Evolutionary conservation across 2,113 vertebrate genomes (phyloP).

Genomic region (Taurulus bubalis): DNA sequence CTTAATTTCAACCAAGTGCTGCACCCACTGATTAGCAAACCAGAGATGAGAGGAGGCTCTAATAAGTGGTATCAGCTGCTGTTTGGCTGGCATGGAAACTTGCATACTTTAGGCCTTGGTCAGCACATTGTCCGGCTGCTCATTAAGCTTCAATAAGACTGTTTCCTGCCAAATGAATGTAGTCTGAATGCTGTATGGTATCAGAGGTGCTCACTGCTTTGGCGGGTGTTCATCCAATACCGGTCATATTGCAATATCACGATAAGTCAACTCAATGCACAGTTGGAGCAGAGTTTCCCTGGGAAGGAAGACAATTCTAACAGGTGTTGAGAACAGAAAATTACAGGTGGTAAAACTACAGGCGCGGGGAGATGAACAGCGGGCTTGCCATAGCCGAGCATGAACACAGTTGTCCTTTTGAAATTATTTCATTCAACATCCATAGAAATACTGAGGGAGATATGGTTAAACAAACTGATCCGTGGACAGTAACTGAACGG

Average conservation of each 20-base stretch:
- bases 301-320: background rate
- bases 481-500: background rate
- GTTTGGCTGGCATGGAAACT: background rate
- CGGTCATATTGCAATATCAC: background rate
- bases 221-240: background rate
- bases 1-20: background rate
- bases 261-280: background rate
- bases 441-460: background rate
- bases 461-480: background rate
- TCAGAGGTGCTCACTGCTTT: background rate
- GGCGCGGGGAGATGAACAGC: background rate
- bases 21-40: background rate
- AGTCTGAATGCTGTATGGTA: background rate
- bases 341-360: background rate
- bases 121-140: constrained; percentile 3
- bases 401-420: background rate
- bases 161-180: background rate
- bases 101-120: background rate
- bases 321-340: background rate
- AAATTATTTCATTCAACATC: background rate
- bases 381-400: too few relatives aligned
- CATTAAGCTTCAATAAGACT: constrained; percentile 1
- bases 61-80: constrained; percentile 30
- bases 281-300: background rate
- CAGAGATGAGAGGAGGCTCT: background rate